phyloP scores from a whole-genome alignment of 2,888 invertebrate species.

The Catocala fraxini region DNA sequence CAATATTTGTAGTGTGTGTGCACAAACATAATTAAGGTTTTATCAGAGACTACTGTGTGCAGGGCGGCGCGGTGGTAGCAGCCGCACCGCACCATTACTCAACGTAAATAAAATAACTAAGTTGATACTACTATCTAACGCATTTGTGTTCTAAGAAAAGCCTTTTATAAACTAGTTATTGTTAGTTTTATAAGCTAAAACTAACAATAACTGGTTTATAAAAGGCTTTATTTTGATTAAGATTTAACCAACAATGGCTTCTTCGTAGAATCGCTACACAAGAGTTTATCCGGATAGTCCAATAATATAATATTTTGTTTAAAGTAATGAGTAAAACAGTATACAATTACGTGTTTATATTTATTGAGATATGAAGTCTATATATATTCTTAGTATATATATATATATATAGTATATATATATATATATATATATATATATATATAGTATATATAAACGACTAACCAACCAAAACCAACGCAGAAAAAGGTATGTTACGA shows the following conservation, averaged over 20 bases:
- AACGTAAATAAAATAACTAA: conserved; percentile 36
- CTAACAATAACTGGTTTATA: too few species aligned
- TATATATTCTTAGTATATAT: too few species aligned
- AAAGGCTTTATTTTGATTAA: not conserved
- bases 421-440: too few species aligned
- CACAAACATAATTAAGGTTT: conserved; percentile 34
- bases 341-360: too few species aligned
- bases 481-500: too few species aligned
- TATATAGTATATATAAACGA: too few species aligned
- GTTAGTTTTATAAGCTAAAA: conserved; percentile 25
- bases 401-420: too few species aligned
- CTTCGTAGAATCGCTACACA: not conserved
- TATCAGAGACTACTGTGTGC: conserved; percentile 47
- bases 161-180: conserved; percentile 25
- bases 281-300: conserved; percentile 2
- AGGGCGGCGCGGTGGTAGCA: conserved; percentile 12
- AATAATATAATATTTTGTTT: conserved; percentile 8
- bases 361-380: too few species aligned
- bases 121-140: conserved; percentile 25
- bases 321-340: too few species aligned
- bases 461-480: too few species aligned
- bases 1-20: not conserved
- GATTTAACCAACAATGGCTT: too few species aligned
- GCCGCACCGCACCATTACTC: conserved; percentile 30
- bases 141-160: conserved; percentile 42